Base-by-base conservation (phyloP, 2,888 invertebrate species). In the Acleris laterana region DNA sequence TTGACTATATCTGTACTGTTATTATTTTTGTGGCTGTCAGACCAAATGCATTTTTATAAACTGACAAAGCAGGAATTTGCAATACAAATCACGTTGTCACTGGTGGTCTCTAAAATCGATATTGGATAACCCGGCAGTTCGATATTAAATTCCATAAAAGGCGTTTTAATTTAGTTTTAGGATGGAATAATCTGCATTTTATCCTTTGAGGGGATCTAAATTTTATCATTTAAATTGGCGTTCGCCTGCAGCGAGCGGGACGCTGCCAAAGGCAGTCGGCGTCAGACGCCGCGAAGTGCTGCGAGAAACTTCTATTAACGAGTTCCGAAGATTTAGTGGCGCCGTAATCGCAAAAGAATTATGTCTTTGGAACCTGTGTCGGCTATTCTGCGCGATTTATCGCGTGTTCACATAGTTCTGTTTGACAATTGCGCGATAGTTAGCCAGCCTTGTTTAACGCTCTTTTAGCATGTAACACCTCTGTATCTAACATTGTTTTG, bases 221-320 rank as follows among this genome's bases (percentile, higher is more conserved):
- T 90, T 90, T 90, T 89, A 89, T 89, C 89, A 90, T 90, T 88
- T 87, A 89, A 90, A 90, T 90, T 88, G 88, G 85, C 82, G 80
- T 77, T 46, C 79, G 83, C 78, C 78, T 78, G 76, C 81, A 84
- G 80, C 79, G 76, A 71, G 79, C 79, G 46, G 38, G 38, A 46
- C 84, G 71, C 84, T 90, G 90, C 87, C 89, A 89, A 86, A 85
- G 87, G 84, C 89, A 89, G 88, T 87, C 86, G 87, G 88, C 88
- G 88, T 85, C 88, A 84, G 83, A 74, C 81, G 83, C 81, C 76
- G 75, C 77, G 80, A 83, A 87, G 86, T 85, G 85, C 88, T 88
- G 85, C 81, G 80, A 81, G 83, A 89, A 89, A 90, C 79, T 90
- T 90, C 89, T 87, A 90, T 90, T 89, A 90, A 90, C 89, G 89